A percentile compares a stretch with the other conserved stretches of the same genome.
phyloP scores from a whole-genome alignment of 2,797 vertebrate genomes.

The Cirrhinus mrigala region DNA sequence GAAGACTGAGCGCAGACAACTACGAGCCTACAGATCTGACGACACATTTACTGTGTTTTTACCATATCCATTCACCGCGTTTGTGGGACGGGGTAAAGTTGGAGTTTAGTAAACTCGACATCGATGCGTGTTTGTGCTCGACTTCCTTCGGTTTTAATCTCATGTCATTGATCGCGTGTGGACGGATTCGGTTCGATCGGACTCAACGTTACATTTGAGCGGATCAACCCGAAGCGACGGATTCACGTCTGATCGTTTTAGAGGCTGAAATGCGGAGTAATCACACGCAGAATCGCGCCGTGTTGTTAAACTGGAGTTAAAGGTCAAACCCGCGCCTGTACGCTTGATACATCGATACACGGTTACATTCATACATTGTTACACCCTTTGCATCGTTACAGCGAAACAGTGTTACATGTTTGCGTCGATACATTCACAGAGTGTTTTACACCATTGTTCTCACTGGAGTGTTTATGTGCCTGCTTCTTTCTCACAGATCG shows the following conservation, averaged over 20 bases:
- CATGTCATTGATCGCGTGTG: slow-evolving; percentile 7
- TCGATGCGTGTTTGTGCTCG: slow-evolving; percentile 2
- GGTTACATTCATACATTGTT: slow-evolving; percentile 1
- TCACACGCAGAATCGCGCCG: background rate
- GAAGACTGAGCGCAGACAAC: background rate
- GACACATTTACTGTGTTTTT: slow-evolving; percentile 13
- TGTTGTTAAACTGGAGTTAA: slow-evolving; percentile 52
- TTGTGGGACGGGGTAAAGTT: background rate
- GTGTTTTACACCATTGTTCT: background rate
- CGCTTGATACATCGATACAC: background rate
- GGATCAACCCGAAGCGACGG: background rate
- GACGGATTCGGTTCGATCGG: background rate
- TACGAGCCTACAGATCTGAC: background rate
- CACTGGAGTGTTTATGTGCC: background rate
- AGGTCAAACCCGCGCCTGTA: slow-evolving; percentile 52
- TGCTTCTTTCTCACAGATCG: slow-evolving; percentile 67
- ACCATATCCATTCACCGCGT: background rate
- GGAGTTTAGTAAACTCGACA: background rate
- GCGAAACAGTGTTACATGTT: background rate
- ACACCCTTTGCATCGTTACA: background rate
- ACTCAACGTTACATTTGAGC: background rate
- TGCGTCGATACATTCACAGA: background rate
- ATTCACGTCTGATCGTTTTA: background rate
- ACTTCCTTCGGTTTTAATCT: slow-evolving; percentile 13
- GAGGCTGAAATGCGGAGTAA: background rate